Evolutionary conservation across 2,888 invertebrate species (phyloP), one percentile per base, ranked within the genome.

Genomic region (Melinaea menophilus): DNA sequence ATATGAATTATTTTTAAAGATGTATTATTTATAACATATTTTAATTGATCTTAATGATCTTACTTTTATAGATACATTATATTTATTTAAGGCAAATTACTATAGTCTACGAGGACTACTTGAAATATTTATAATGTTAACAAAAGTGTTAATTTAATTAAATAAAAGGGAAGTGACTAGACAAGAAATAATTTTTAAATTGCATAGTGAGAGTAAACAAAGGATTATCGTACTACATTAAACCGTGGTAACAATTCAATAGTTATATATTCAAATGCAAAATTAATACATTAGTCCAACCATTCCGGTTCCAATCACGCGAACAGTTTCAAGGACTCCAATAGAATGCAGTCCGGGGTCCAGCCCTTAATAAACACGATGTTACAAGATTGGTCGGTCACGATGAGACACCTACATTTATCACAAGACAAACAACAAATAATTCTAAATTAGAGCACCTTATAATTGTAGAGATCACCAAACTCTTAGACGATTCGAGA

Each of bases 391-490:
- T 86, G 88, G 89, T 88, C 88, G 84, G 80, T 84, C 85, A 76
- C 79, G 82, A 82, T 83, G 79, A 78, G 81, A 81, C 82, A 79
- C 80, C 79, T 85, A 84, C 74, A 81, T 79, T 81, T 86, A 88
- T 88, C 89, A 88, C 88, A 87, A 85, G 85, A 85, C 81, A 81
- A 82, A 82, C 82, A 85, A 82, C 81, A 81, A 85, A 85, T 88
- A 85, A 85, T 84, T 83, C 87, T 89, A 90, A 84, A 80, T 86
- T 85, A 88, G 90, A 91, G 91, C 91, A 91, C 91, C 91, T 90
- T 89, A 89, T 87, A 90, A 91, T 90, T 89, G 90, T 90, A 91
- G 90, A 91, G 89, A 91, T 91, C 90, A 89, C 85, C 82, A 82
- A 77, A 84, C 79, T 80, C 73, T 78, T 77, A 81, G 81, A 82